Percentiles rank a stretch among this genome's conserved stretches.
Evolutionary conservation across 2,113 vertebrate genomes (phyloP).

Genomic region (Pedetes capensis): DNA sequence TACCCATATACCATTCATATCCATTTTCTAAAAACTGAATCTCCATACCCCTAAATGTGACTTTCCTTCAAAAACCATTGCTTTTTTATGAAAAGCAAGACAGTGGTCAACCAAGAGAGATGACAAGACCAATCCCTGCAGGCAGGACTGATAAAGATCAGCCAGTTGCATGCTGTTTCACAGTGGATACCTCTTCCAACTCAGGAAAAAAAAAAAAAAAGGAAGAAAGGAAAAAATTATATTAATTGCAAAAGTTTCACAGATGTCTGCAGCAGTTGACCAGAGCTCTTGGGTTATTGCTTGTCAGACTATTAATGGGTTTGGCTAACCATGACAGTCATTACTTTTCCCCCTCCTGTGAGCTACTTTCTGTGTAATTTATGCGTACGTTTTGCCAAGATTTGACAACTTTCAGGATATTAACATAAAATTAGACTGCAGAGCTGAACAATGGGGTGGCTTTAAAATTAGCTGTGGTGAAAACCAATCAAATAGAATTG

Average conservation of each 20-base stretch:
- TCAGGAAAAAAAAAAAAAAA: constrained; percentile 71
- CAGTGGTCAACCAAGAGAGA: constrained; percentile 62
- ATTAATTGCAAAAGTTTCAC: constrained; percentile 90
- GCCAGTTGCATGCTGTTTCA: constrained; percentile 81
- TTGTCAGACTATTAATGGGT: constrained; percentile 90
- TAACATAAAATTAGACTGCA: constrained; percentile 90
- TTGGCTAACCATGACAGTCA: constrained; percentile 90
- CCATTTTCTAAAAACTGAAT: constrained; percentile 15
- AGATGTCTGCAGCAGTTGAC: constrained; percentile 90
- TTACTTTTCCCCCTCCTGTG: constrained; percentile 89
- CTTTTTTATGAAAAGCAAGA: constrained; percentile 28
- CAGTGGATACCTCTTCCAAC: constrained; percentile 83
- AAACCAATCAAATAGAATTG: constrained; percentile 84
- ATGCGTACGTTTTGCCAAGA: constrained; percentile 91
- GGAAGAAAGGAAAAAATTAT: constrained; percentile 65
- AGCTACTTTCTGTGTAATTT: constrained; percentile 91
- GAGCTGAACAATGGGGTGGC: constrained; percentile 88
- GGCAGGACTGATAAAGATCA: constrained; percentile 82
- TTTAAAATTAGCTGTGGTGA: constrained; percentile 87
- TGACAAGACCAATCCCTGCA: constrained; percentile 65
- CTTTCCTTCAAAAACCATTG: constrained; percentile 36
- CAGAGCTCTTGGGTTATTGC: constrained; percentile 89
- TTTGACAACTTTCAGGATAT: constrained; percentile 92
- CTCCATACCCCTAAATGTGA: not conserved
- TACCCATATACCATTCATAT: not conserved